Conservation (phyloP, 2,113 vertebrate genomes). For the Thermophis baileyi region DNA sequence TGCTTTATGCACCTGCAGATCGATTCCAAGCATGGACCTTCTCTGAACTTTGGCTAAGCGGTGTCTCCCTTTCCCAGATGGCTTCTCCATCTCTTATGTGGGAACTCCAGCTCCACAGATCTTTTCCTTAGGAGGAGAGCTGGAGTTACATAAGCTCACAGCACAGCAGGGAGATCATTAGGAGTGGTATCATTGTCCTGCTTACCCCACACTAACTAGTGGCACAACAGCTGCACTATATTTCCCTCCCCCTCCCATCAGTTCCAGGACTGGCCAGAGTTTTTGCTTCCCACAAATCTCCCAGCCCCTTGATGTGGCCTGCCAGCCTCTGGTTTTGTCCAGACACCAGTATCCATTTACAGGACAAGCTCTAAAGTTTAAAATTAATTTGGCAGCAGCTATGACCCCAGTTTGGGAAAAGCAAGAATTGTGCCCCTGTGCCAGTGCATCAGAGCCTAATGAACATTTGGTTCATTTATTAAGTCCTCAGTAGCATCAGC, state of each 20-base stretch:
- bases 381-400: conserved; percentile 24
- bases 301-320: background rate
- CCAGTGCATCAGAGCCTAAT: background rate
- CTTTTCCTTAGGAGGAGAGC: background rate
- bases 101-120: background rate
- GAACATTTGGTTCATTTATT: background rate
- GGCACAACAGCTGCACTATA: conserved; percentile 12
- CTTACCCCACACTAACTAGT: background rate
- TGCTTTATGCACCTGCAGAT: background rate
- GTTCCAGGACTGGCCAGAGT: background rate
- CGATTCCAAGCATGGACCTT: background rate
- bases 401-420: background rate
- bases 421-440: background rate
- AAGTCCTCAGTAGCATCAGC: background rate
- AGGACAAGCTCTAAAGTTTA: background rate
- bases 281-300: conserved; percentile 13
- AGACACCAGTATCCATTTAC: conserved; percentile 18
- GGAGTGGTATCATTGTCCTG: background rate
- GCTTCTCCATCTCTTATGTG: background rate
- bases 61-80: background rate
- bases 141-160: background rate
- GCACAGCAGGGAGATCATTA: background rate
- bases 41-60: background rate
- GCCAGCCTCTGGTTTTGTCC: conserved; percentile 18
- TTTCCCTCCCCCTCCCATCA: background rate